Evolutionary conservation across 2,797 vertebrate genomes (phyloP), one percentile per base, ranked within the genome.

Genomic region (Peromyscus eremicus): DNA sequence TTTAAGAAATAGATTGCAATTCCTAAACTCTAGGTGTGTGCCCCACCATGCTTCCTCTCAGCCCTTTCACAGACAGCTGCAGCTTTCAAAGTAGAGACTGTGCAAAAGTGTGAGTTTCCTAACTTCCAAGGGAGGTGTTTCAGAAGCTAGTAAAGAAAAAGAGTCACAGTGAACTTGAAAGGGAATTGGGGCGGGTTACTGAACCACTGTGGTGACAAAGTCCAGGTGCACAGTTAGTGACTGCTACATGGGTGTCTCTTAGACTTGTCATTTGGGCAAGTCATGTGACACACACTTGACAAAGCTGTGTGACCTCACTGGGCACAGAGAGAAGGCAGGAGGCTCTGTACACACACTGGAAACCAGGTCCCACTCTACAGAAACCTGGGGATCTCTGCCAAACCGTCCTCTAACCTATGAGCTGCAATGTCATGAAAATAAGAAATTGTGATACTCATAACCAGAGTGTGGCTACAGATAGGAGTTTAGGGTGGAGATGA

Each of bases 381-480:
- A 68, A 92, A 60, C 34, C 4, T 19, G 27, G 17, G 37, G 37
- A 5, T 95, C 13, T 76, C 70, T 68, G 64, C 46, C 66, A 32
- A 13, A 70, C 19, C 55, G 5, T 29, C 64, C 55, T 75, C 34
- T 76, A 81, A 37, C 37, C 32, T 16, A 60, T 43, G 80, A 94
- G 16, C 77, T 85, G 25, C 37, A 46, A 14, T 60, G 27, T 77
- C 55, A 8, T 32, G 62, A 37, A 21, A 34, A 46, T 77, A 46
- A 76, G 71, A 95, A 86, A 81, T 94, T 49, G 40, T 70, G 32
- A 32, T 73, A 40, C n/a, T 27, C 46, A 7, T 0, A 71, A 23
- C n/a, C 34, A 19, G n/a, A 25, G 13, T 81, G 85, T 96, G 49
- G 23, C 92, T 71, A 95, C 71, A 93, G 46, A 60, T 55, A 60